Base-by-base conservation (phyloP, 1,140 invertebrate genomes). In the Panagrolaimus sp. region DNA sequence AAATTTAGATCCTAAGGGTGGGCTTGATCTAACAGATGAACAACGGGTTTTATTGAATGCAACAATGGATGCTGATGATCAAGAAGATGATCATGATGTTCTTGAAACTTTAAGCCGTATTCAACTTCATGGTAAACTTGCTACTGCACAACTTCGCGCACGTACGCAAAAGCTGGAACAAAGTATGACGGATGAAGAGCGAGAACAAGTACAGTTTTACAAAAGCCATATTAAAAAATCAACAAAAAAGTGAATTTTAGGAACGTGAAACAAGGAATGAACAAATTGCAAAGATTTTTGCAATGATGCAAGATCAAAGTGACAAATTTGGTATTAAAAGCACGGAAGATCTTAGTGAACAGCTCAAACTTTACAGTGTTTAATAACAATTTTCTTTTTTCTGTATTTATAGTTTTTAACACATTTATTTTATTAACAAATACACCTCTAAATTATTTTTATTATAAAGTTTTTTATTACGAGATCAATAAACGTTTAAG, bases 261-360 rank as follows among this genome's bases (percentile, higher is more conserved):
- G 51, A 57, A 8, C 51, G n/a, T 25, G 51, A 20, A 20, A 57
- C 51, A 9, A 20, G 51, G 9, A 20, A 57, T 57, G 51, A 57
- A 57, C 51, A 57, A 57, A 20, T 57, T 27, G 51, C 51, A 27
- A 57, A 57, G 20, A 57, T 57, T 25, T 57, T 57, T 27, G 51
- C 51, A 11, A 57, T 57, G 51, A 57, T 57, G 51, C 20, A 20
- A 20, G 51, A 57, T 20, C 51, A 57, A 57, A 20, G 51, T 27
- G 51, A 57, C n/a, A 57, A 57, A 16, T 57, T 57, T 16, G 51
- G 51, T 27, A 57, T 57, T 16, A 27, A 57, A 13, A 57, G 14
- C 9, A 20, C 51, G 4, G 51, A 57, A 20, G 51, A 57, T 20
- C 51, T 57, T n/a, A 57, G 27, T 16, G 51, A 57, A 57, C 51